A percentile compares a stretch with the other conserved stretches of the same genome.
Evolutionary conservation across 2,113 vertebrate species (phyloP).

Genomic region (Thryonomys swinderianus): DNA sequence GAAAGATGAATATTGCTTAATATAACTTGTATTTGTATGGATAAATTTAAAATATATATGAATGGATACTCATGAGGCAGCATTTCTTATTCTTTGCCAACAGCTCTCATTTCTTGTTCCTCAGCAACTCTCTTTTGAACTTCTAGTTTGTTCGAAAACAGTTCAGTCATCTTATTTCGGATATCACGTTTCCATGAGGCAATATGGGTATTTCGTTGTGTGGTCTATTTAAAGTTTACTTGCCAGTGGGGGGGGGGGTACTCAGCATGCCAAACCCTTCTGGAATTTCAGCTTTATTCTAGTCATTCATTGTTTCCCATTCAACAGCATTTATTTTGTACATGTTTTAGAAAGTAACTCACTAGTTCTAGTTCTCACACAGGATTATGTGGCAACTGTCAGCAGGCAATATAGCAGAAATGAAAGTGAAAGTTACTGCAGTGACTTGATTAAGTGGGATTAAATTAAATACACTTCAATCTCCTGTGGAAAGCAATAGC

Average conservation of each 20-base stretch:
- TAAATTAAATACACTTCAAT: conserved; percentile 6
- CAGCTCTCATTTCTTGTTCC: not conserved
- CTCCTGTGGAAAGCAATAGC: not conserved
- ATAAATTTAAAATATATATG: not conserved
- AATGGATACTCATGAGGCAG: not conserved
- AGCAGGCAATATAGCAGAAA: not conserved
- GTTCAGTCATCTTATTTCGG: not conserved
- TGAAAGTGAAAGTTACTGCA: not conserved
- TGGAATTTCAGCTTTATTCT: not conserved
- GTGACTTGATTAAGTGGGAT: not conserved
- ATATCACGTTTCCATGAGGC: not conserved
- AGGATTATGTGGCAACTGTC: not conserved
- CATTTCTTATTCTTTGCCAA: not conserved
- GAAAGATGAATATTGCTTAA: not conserved
- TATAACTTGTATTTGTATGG: not conserved
- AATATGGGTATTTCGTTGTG: not conserved
- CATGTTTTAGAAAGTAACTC: not conserved
- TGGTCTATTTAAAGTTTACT: not conserved
- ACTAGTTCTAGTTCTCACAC: not conserved
- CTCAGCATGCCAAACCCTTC: not conserved
- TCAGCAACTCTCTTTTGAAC: not conserved
- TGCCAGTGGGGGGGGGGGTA: not conserved
- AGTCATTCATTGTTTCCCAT: not conserved
- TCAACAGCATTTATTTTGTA: not conserved
- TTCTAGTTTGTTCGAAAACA: not conserved